Evolutionary conservation across 2,113 vertebrate genomes (phyloP).

Genomic region (Rana temporaria): DNA sequence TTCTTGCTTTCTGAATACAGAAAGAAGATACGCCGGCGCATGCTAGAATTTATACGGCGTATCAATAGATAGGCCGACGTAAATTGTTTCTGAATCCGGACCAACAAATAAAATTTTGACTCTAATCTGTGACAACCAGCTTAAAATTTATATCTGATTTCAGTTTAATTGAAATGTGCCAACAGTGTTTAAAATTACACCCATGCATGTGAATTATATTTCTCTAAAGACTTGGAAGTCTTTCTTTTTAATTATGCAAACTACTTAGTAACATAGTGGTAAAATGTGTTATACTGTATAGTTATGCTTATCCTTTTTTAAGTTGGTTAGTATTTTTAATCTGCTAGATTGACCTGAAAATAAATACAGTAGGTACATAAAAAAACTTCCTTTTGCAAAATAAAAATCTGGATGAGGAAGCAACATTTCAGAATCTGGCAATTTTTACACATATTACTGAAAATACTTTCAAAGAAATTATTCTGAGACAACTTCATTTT

Average conservation of each 20-base stretch:
- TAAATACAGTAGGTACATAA: background rate
- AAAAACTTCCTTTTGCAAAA: constrained; percentile 15
- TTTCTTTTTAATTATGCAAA: constrained; percentile 30
- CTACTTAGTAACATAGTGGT: background rate
- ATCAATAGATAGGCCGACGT: too few species aligned
- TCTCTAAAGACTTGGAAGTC: background rate
- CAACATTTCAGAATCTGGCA: constrained; percentile 35
- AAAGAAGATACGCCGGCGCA: too few species aligned
- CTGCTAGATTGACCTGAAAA: constrained; percentile 9
- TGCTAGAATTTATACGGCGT: too few species aligned
- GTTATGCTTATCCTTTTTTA: background rate
- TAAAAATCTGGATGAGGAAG: constrained; percentile 13
- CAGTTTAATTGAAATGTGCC: constrained; percentile 29
- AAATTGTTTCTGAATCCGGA: too few species aligned
- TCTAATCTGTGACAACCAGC: background rate
- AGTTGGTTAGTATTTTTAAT: background rate
- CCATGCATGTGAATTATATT: background rate
- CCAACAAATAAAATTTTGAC: too few species aligned
- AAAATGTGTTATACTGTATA: background rate
- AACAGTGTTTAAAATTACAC: constrained; percentile 1
- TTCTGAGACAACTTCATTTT: constrained; percentile 54
- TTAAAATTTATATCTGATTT: background rate
- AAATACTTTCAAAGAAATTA: constrained; percentile 2
- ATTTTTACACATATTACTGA: constrained; percentile 30
- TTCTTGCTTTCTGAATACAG: too few species aligned